Evolutionary conservation across 2,888 invertebrate genomes (phyloP).

Genomic region (Cerastis leucographa): DNA sequence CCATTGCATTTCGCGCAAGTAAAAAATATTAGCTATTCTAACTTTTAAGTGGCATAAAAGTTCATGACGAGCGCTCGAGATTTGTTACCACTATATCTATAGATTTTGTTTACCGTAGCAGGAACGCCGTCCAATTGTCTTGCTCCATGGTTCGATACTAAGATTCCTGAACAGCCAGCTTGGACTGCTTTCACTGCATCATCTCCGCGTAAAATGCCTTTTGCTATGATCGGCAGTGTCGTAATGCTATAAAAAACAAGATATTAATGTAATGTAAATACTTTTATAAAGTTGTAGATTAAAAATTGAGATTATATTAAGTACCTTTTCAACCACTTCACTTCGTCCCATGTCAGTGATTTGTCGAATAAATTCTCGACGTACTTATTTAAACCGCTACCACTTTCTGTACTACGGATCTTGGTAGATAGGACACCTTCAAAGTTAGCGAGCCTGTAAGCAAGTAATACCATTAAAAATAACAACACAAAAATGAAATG

Average conservation of each 20-base stretch:
- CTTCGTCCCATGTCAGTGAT: constrained; percentile 96
- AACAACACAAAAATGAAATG: not conserved
- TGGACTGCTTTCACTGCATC: constrained; percentile 95
- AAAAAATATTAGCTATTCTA: not conserved
- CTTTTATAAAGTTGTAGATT: not conserved
- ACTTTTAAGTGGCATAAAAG: not conserved
- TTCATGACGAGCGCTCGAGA: not conserved
- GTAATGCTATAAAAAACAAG: constrained; percentile 90
- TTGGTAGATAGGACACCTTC: constrained; percentile 89
- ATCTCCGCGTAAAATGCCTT: constrained; percentile 96
- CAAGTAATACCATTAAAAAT: constrained; percentile 57
- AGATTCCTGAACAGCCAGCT: constrained; percentile 94
- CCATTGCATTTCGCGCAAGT: not conserved
- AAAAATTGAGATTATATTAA: not conserved
- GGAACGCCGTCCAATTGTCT: constrained; percentile 97
- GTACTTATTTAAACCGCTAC: constrained; percentile 95
- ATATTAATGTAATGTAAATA: not conserved
- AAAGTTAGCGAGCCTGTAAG: constrained; percentile 94
- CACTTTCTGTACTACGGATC: constrained; percentile 87
- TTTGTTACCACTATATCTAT: not conserved
- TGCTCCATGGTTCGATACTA: constrained; percentile 98
- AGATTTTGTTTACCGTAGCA: constrained; percentile 91
- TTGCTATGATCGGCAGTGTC: constrained; percentile 94
- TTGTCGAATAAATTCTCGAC: constrained; percentile 95
- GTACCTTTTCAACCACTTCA: constrained; percentile 95